A percentile compares a stretch with the other conserved stretches of the same genome.
Evolutionary conservation across 1,140 invertebrate species (phyloP).

Genomic region (Magallana angulata): DNA sequence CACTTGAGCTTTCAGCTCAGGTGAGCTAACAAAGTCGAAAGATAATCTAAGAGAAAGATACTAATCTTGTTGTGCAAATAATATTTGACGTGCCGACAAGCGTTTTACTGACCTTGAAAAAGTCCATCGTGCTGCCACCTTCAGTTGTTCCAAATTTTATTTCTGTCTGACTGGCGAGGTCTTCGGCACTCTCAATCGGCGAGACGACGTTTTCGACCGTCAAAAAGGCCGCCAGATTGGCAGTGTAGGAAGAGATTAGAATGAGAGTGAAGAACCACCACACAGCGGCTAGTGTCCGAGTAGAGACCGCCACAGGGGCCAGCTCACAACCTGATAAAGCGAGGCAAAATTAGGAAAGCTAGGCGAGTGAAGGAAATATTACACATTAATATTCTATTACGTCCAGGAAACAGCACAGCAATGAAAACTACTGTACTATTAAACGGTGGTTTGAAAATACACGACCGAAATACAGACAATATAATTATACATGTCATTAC

Average conservation of each 20-base stretch:
- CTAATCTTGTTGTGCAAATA: too few relatives aligned
- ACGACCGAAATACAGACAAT: too few relatives aligned
- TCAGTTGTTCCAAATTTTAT: constrained; percentile 95
- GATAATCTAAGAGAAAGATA: too few relatives aligned
- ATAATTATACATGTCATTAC: too few relatives aligned
- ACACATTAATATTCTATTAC: too few relatives aligned
- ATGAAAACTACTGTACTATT: too few relatives aligned
- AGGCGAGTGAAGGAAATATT: too few relatives aligned
- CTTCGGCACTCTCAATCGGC: constrained; percentile 71
- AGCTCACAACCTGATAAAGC: constrained; percentile 64
- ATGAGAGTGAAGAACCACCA: constrained; percentile 93
- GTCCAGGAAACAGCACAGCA: too few relatives aligned
- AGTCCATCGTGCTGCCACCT: constrained; percentile 95
- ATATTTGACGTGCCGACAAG: too few relatives aligned
- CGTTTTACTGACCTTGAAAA: constrained; percentile 86
- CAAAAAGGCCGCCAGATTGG: constrained; percentile 80
- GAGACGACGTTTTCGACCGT: constrained; percentile 70
- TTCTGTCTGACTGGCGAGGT: constrained; percentile 90
- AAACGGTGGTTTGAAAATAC: too few relatives aligned
- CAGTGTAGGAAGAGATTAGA: constrained; percentile 97
- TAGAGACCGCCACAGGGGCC: constrained; percentile 75
- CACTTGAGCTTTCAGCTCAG: too few relatives aligned
- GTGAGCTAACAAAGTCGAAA: too few relatives aligned
- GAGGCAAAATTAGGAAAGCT: not conserved
- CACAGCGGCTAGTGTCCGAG: constrained; percentile 81